Evolutionary conservation across 2,797 vertebrate genomes (phyloP).

Genomic region (Tapera naevia): DNA sequence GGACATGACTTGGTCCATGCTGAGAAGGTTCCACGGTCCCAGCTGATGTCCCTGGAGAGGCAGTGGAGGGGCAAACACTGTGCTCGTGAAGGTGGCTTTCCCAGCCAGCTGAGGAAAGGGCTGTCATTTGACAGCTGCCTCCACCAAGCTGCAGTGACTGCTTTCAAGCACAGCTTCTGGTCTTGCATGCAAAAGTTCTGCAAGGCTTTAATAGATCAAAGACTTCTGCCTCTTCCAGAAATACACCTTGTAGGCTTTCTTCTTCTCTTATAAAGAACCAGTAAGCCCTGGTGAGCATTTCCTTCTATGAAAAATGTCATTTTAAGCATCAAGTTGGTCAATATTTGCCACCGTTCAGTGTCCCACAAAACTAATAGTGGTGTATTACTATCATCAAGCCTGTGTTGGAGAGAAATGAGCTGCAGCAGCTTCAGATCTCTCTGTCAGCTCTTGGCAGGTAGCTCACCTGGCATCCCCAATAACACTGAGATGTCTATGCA

Average conservation of each 20-base stretch:
- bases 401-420: background rate
- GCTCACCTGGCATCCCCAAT: background rate
- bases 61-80: background rate
- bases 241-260: background rate
- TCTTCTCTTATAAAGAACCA: background rate
- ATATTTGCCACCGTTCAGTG: background rate
- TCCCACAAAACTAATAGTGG: background rate
- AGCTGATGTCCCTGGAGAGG: background rate
- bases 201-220: background rate
- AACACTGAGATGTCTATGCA: accelerated
- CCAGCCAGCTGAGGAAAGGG: background rate
- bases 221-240: background rate
- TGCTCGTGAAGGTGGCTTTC: background rate
- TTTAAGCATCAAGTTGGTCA: background rate
- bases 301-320: background rate
- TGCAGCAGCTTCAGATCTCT: background rate
- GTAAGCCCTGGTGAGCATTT: background rate
- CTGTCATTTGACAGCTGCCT: background rate
- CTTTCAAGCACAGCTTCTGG: background rate
- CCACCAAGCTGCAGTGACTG: background rate
- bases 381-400: accelerated
- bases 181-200: background rate
- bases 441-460: background rate
- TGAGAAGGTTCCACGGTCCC: background rate
- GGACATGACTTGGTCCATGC: background rate